Evolutionary conservation across 1,140 invertebrate species (phyloP).

Genomic region (Calliopsis andreniformis): DNA sequence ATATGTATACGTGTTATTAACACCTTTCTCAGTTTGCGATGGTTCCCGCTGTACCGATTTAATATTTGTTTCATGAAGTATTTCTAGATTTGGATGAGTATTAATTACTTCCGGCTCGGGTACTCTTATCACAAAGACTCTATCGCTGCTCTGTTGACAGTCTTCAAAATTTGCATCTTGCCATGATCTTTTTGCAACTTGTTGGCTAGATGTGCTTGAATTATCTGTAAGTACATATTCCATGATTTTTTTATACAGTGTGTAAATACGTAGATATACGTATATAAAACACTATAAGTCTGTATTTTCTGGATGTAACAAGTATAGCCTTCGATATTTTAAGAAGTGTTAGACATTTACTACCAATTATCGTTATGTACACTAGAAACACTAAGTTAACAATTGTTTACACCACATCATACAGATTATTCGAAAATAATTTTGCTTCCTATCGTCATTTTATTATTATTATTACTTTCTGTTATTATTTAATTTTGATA

Average conservation of each 20-base stretch:
- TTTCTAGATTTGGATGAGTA: slow-evolving; percentile 75
- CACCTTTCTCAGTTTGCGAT: slow-evolving; percentile 79
- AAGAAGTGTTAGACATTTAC: no score
- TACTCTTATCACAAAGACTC: slow-evolving; percentile 76
- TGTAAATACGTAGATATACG: no score
- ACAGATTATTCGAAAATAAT: no score
- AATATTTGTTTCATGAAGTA: slow-evolving; percentile 74
- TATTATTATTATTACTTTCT: no score
- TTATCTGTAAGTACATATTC: slow-evolving; percentile 48
- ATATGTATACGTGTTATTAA: background rate
- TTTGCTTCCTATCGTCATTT: no score
- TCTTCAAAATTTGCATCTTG: slow-evolving; percentile 60
- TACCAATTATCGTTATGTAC: no score
- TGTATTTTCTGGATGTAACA: no score
- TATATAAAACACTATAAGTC: no score
- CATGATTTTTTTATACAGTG: background rate
- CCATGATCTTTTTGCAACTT: slow-evolving; percentile 74
- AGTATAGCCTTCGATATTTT: no score
- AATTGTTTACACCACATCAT: no score
- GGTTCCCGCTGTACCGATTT: slow-evolving; percentile 75
- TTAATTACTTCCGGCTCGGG: slow-evolving; percentile 77
- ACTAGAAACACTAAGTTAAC: no score
- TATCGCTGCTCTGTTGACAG: slow-evolving; percentile 65
- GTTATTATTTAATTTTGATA: no score
- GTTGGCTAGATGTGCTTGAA: slow-evolving; percentile 61